Base-by-base conservation (phyloP, 2,797 vertebrate genomes). In the Telmatherina bonti region DNA sequence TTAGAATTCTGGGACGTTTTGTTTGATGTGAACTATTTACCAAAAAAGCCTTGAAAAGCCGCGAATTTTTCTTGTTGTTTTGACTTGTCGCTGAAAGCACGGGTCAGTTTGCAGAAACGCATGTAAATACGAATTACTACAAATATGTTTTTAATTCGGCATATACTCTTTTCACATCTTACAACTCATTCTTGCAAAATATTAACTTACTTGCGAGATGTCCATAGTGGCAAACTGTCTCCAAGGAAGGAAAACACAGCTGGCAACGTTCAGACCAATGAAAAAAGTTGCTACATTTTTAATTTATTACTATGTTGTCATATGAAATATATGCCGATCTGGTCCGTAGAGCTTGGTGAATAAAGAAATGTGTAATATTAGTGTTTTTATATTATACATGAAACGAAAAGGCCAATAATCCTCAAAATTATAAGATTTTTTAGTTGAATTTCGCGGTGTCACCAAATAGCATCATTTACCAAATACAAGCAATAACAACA, bases 271-370 rank as follows among this genome's bases (percentile, higher is more conserved):
- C 27, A 45, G 2, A 11, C 7, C 82, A 20, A 49, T 0, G 12
- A 5, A 15, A 43, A 70, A 83, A 87, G 65, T 70, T 54, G 2
- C 54, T 6, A 30, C 62, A 62, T 45, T 12, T 52, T 22, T 11
- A 1, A 9, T 59, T 1, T 5, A 20, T 7, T 0, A 26, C 3
- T 26, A 1, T 1, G 0, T 41, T 68, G 0, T 22, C 54, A 1
- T 6, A 10, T 4, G 5, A 30, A 1, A 67, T 20, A 13, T 0
- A 31, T 2, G 55, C 79, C 81, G 84, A 83, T 29, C 1, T 33
- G 0, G 59, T 26, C 9, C 8, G 2, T 5, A 12, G 1, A 0
- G 15, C 13, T 5, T 1, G 1, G 0, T 11, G 22, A 52, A 43
- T 24, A 1, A 1, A 7, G 7, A 30, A 9, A 20, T 0, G 2